Base-by-base conservation (phyloP, 2,888 invertebrate genomes). In the Lycocerus yunnanus region DNA sequence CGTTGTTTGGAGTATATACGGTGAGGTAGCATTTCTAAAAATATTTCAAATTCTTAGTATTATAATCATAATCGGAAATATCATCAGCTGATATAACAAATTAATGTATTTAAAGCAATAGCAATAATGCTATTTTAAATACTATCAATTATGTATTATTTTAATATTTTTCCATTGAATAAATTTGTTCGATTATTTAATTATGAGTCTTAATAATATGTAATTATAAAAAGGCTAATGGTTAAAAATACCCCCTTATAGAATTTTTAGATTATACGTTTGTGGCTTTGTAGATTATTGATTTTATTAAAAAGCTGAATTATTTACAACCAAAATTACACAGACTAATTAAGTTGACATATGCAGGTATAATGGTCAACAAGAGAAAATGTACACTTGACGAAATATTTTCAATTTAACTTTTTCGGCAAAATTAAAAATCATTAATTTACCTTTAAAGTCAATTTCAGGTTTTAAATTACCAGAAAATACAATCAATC, bases 1-100 rank as follows among this genome's bases (percentile, higher is more conserved):
- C 96, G 97, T 97, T 84, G 43, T 13, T 43, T 43, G 43, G 6
- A 43, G 43, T 43, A 92, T 91, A 86, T 93, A 94, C 10, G 90
- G 89, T 82, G 88, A 83, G 75, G 88, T 86, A 14, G 84, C 87
- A 83, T 89, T 89, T 79, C 89, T 90, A 87, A 20, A 77, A 73
- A 9, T 14, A 60, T 68, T 24, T 24, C 21, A 10, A n/a, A n/a
- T n/a, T n/a, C n/a, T n/a, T n/a, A n/a, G n/a, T n/a, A n/a, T n/a
- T n/a, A n/a, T n/a, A n/a, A n/a, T n/a, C n/a, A n/a, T n/a, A n/a
- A n/a, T n/a, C n/a, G n/a, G n/a, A n/a, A n/a, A n/a, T n/a, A n/a
- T n/a, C n/a, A n/a, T n/a, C n/a, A n/a, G n/a, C n/a, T n/a, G n/a
- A n/a, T n/a, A n/a, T n/a, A n/a, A n/a, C n/a, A n/a, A n/a, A n/a